phyloP scores from a whole-genome alignment of 1,140 invertebrate genomes.

The Macrotrachela quadricornifera region DNA sequence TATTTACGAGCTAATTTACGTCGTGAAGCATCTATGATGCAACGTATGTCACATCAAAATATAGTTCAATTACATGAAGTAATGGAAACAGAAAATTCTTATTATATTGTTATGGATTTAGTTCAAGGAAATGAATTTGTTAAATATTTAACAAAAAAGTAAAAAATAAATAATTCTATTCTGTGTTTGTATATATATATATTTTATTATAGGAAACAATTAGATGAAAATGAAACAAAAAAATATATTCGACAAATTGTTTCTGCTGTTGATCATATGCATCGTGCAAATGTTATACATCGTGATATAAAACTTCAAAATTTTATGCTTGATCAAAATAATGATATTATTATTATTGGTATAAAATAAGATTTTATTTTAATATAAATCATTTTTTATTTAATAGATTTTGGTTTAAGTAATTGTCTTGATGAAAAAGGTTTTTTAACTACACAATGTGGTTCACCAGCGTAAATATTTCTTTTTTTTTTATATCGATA shows the following conservation, averaged over 20 bases:
- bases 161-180: background rate
- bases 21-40: conserved; percentile 19
- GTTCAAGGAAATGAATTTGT: conserved; percentile 17
- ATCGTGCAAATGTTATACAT: conserved; percentile 72
- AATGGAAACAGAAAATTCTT: conserved; percentile 24
- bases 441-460: conserved; percentile 8
- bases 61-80: conserved; percentile 23
- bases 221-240: conserved; percentile 58
- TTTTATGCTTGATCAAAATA: conserved; percentile 9
- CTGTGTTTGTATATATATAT: background rate
- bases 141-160: conserved; percentile 10
- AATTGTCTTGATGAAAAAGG: conserved; percentile 8
- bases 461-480: conserved; percentile 1
- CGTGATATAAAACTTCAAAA: conserved; percentile 59
- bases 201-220: conserved; percentile 4
- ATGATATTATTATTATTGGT: conserved; percentile 3
- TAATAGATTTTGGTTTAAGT: conserved; percentile 8
- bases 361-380: background rate
- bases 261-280: conserved; percentile 80
- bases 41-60: conserved; percentile 19
- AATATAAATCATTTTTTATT: background rate
- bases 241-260: conserved; percentile 82
- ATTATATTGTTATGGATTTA: conserved; percentile 24
- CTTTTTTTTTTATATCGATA: too few species aligned
- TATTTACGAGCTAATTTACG: conserved; percentile 18